These are phyloP conservation scores for Ethmia dodecea DNA, from an alignment of 2,888 invertebrate genomes.

Conservation along the genomic window DNA sequence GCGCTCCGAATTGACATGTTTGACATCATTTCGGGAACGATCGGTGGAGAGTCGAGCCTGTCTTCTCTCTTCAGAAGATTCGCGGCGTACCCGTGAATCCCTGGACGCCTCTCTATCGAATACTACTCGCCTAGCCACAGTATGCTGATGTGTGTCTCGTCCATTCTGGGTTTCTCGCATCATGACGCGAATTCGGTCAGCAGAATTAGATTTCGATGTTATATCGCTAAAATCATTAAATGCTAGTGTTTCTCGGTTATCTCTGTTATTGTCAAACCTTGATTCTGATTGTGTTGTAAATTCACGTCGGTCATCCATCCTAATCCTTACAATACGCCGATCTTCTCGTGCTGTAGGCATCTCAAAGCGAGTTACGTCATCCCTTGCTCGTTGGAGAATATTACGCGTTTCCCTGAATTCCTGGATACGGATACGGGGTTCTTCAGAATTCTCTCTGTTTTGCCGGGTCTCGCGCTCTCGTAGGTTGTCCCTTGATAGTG, in stretches of 20 bases:
- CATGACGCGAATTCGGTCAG: neutral
- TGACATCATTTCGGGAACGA: neutral
- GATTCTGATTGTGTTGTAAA: slow-evolving; percentile 1
- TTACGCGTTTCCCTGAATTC: slow-evolving; percentile 10
- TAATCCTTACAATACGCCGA: slow-evolving; percentile 5
- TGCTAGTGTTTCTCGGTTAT: slow-evolving; percentile 1
- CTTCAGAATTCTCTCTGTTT: slow-evolving; percentile 3
- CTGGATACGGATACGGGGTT: slow-evolving; percentile 4
- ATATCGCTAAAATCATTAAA: neutral
- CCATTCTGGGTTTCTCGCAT: too few species aligned
- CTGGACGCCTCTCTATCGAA: too few species aligned
- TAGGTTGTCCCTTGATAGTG: slow-evolving; percentile 11
- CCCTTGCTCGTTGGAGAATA: slow-evolving; percentile 13
- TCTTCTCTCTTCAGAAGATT: too few species aligned
- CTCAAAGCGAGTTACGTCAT: slow-evolving; percentile 13
- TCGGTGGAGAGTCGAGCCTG: neutral
- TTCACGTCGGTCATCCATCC: slow-evolving; percentile 4
- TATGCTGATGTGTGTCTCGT: too few species aligned
- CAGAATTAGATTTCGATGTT: neutral
- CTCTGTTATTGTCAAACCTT: slow-evolving; percentile 4
- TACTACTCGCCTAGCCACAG: too few species aligned
- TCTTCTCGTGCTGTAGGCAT: neutral
- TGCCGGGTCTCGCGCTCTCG: slow-evolving; percentile 7
- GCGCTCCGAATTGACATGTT: too few species aligned
- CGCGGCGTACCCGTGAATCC: too few species aligned